Evolutionary conservation across 2,797 vertebrate species (phyloP), one percentile per base, ranked within the genome.

Genomic region (Dryobates pubescens): DNA sequence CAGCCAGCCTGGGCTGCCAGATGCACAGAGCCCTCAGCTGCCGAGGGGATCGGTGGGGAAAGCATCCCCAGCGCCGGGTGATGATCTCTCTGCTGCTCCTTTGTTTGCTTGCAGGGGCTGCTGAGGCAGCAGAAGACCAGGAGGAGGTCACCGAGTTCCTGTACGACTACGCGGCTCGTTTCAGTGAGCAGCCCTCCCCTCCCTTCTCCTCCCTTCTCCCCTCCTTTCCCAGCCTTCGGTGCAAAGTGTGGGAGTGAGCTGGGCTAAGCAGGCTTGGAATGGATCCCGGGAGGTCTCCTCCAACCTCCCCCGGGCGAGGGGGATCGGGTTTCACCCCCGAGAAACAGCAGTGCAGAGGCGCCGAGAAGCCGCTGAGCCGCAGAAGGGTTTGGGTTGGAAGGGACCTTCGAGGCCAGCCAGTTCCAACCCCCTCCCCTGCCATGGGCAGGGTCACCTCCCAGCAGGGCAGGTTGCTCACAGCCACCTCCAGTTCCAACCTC

Each of bases 61-160:
- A 5, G 23, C 23, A 26, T 26, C 23, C 30, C 1, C 2, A 11
- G 34, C 5, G 12, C 53, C 1, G 0, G 32, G 1, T 0, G 7
- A 12, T 6, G 27, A 90, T 1, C 4, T 0, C n/a, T n/a, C 34
- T 36, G 1, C 0, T 51, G 14, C 22, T 8, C 51, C 13, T 24
- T 7, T 38, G 54, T 41, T 30, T 86, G 36, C 32, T 90, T 89
- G 2, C 6, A 94, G 95, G 94, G 36, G 32, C 61, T 7, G 92
- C 75, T 0, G 85, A 89, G 72, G 0, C 2, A 0, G 86, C 12
- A 59, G 81, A 92, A 0, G 84, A 93, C 34, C 34, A 36, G 0
- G 73, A 92, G 23, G 71, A 86, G 18, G 43, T 92, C 2, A 0
- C 36, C 0, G 41, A 79, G 32, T 94, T 86, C 20, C 26, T 95